Conservation (phyloP, 2,113 vertebrate genomes). For the Xyliphius kryptos region DNA sequence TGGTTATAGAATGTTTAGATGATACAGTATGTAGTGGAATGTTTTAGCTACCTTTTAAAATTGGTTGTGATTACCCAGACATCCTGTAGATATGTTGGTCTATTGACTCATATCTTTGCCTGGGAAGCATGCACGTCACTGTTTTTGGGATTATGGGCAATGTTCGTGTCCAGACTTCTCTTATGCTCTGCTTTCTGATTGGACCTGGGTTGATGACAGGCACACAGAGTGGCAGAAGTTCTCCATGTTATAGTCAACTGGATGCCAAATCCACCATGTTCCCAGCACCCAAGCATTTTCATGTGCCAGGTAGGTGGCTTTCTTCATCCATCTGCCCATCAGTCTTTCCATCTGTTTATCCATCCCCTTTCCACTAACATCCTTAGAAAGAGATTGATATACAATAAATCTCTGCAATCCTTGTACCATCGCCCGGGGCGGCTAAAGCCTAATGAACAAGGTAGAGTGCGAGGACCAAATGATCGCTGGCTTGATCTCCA, state of each 20-base stretch:
- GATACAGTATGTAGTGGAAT: too few relatives aligned
- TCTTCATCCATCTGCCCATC: slow-evolving; percentile 15
- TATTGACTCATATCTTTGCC: not conserved
- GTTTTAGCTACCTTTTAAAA: too few relatives aligned
- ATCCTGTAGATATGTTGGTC: too few relatives aligned
- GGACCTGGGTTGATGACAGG: slow-evolving; percentile 70
- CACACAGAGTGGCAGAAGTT: slow-evolving; percentile 89
- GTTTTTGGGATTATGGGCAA: slow-evolving; percentile 11
- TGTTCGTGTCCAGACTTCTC: slow-evolving; percentile 33
- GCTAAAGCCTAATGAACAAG: too few relatives aligned
- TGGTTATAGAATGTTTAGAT: too few relatives aligned
- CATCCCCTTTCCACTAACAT: not conserved
- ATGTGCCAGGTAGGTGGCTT: slow-evolving; percentile 88
- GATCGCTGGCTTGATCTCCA: too few relatives aligned
- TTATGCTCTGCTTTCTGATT: slow-evolving; percentile 61
- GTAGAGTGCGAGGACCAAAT: too few relatives aligned
- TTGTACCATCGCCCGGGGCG: too few relatives aligned
- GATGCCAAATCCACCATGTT: slow-evolving; percentile 82
- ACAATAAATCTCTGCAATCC: slow-evolving; percentile 1
- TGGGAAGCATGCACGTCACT: slow-evolving; percentile 5
- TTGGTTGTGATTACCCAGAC: too few relatives aligned
- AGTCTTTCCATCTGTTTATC: too few relatives aligned
- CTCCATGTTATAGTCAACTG: slow-evolving; percentile 89
- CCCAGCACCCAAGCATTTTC: slow-evolving; percentile 91
- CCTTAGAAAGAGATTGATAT: not conserved